Evolutionary conservation across 2,797 vertebrate genomes (phyloP), one percentile per base, ranked within the genome.

Genomic region (Choloepus didactylus): DNA sequence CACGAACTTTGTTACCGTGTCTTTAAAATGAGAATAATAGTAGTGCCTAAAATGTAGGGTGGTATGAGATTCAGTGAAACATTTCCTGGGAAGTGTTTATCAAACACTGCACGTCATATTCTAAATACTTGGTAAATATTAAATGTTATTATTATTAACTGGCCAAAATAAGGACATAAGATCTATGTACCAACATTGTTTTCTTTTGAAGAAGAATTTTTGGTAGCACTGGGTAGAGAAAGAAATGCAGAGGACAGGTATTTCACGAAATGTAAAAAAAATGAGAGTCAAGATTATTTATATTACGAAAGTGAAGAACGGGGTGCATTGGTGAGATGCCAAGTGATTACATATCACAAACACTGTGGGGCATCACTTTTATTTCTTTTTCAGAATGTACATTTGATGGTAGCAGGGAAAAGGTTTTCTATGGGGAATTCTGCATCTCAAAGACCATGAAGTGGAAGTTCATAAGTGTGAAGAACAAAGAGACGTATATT

Each of bases 331-430:
- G 9, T 41, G 44, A 38, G 9, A 4, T 31, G 35, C n/a, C 16
- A 44, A 31, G 54, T 31, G 9, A 49, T 70, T 62, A 9, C n/a
- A 19, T 2, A 5, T 44, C 77, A 19, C n/a, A 41, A 46, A 25
- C 38, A 16, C 8, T 2, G 4, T 0, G 1, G 2, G 18, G 8
- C 7, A 0, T 41, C 15, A 15, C 35, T 38, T 82, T 60, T 27
- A 4, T 59, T 27, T 86, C 9, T 5, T 1, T 29, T 6, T 56
- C 9, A 12, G 51, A 79, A 70, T 14, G 49, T 49, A 9, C 31
- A 19, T 62, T 44, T 56, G 66, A 44, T 66, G 41, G 27, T 3
- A 19, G 25, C 29, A 31, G 62, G 19, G 23, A 21, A 41, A 27
- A 1, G 44, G 21, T 15, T 85, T 87, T 91, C 77, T 87, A 1